Conservation (phyloP, 2,888 invertebrate genomes). For the Ephialtes manifestator region DNA sequence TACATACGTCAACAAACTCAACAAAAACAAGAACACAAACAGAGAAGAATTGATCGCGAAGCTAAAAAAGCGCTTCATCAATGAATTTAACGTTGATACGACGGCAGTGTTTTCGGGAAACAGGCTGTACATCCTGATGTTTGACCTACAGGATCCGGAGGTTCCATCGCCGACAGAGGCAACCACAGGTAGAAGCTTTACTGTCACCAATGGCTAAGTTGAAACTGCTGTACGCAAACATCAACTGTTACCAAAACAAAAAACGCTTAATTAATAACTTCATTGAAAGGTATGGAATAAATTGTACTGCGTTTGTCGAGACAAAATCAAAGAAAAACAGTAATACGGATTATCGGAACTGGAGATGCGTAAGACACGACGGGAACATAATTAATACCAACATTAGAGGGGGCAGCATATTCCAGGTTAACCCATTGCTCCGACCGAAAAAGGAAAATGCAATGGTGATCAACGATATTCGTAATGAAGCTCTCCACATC, state of each 20-base stretch:
- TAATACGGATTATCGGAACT: neutral
- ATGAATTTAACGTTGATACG: neutral
- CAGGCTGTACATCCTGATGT: neutral
- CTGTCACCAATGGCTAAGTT: neutral
- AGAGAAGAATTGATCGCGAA: neutral
- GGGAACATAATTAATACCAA: neutral
- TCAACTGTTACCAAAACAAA: neutral
- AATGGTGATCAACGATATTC: neutral
- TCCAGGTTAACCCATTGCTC: neutral
- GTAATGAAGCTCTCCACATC: neutral
- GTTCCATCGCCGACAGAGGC: neutral
- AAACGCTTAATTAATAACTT: neutral
- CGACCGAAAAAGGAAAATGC: slow-evolving; percentile 4
- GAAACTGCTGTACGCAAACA: slow-evolving; percentile 3
- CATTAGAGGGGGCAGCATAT: neutral
- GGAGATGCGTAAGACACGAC: neutral
- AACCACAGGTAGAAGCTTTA: slow-evolving; percentile 3
- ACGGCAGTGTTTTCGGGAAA: neutral
- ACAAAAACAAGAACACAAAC: neutral
- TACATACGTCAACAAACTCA: neutral
- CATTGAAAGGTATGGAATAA: neutral
- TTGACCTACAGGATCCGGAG: slow-evolving; percentile 6
- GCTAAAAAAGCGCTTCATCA: slow-evolving; percentile 1
- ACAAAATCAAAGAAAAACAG: neutral
- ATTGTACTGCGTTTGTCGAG: neutral